Conservation (phyloP, 2,113 vertebrate genomes). For the Danionella cerebrum region DNA sequence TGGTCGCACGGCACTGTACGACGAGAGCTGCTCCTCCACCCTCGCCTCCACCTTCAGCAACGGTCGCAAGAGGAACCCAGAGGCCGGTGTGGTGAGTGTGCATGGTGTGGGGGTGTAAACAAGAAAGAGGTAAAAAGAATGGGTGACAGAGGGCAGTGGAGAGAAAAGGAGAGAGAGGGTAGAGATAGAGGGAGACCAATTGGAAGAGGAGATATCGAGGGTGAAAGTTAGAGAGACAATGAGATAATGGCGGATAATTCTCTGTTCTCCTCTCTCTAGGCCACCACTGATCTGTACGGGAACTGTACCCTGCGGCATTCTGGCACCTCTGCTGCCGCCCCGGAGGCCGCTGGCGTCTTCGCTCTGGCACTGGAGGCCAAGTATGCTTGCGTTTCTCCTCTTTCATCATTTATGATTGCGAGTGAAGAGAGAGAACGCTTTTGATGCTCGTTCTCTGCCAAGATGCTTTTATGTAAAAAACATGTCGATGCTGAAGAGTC, state of each 20-base stretch:
- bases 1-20: constrained; percentile 88
- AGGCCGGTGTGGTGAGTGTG: constrained; percentile 87
- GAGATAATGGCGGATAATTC: too few relatives aligned
- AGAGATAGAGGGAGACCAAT: too few relatives aligned
- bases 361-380: constrained; percentile 94
- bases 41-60: constrained; percentile 97
- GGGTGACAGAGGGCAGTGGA: too few relatives aligned
- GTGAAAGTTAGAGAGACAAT: too few relatives aligned
- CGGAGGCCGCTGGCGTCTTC: constrained; percentile 94
- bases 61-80: constrained; percentile 92
- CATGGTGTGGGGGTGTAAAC: neutral
- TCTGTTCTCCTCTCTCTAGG: too few relatives aligned
- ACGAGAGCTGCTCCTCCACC: constrained; percentile 97
- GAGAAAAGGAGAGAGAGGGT: too few relatives aligned
- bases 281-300: constrained; percentile 94
- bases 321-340: constrained; percentile 93
- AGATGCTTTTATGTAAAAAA: too few relatives aligned
- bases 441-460: too few relatives aligned
- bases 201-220: too few relatives aligned
- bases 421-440: neutral
- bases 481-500: too few relatives aligned
- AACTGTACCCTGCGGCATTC: constrained; percentile 97
- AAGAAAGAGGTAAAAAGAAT: too few relatives aligned
- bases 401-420: neutral
- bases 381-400: constrained; percentile 62